Evolutionary conservation across 2,888 invertebrate species (phyloP).

Genomic region (Pyrrhosoma nymphula): DNA sequence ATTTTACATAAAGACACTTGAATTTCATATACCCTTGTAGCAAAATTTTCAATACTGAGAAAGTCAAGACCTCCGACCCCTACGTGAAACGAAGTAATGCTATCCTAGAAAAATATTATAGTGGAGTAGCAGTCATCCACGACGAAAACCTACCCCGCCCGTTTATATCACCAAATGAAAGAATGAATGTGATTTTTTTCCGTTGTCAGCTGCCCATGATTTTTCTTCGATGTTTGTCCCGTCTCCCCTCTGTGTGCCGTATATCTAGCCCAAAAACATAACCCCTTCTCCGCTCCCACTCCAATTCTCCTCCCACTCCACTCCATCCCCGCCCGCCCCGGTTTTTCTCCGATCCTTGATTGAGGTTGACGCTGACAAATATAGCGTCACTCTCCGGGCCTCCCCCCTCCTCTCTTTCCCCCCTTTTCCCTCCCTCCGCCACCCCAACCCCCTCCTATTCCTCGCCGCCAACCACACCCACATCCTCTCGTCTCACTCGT

Average conservation of each 20-base stretch:
- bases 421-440: neutral
- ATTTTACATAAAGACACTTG: too few relatives aligned
- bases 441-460: neutral
- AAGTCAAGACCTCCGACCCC: too few relatives aligned
- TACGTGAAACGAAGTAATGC: too few relatives aligned
- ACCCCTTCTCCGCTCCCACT: neutral
- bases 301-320: neutral
- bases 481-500: conserved; percentile 24
- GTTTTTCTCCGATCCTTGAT: conserved; percentile 13
- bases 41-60: too few relatives aligned
- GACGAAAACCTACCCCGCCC: too few relatives aligned
- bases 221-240: neutral
- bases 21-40: too few relatives aligned
- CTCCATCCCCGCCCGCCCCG: neutral
- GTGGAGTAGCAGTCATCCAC: too few relatives aligned
- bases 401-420: neutral
- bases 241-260: too few relatives aligned
- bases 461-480: neutral
- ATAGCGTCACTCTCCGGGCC: neutral
- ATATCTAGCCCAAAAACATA: too few relatives aligned
- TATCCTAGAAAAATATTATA: too few relatives aligned
- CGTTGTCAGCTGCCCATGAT: neutral
- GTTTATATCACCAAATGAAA: too few relatives aligned
- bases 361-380: conserved; percentile 39
- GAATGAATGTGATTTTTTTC: neutral